Evolutionary conservation across 2,113 vertebrate genomes (phyloP).

Genomic region (Beaufortia kweichowensis): DNA sequence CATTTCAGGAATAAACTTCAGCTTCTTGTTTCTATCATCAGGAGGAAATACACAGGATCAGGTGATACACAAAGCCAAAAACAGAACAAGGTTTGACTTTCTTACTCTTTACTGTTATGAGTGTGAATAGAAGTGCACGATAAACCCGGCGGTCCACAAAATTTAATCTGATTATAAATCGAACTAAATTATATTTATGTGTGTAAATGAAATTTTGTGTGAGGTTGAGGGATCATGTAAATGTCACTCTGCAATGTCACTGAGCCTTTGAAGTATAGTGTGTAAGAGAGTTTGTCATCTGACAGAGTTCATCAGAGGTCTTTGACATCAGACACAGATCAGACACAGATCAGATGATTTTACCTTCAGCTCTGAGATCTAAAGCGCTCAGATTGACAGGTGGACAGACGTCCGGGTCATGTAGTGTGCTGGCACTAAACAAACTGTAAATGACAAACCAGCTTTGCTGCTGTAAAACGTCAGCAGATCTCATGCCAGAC

Average conservation of each 20-base stretch:
- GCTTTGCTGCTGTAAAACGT: too few relatives aligned
- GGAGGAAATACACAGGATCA: neutral
- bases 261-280: neutral
- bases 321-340: neutral
- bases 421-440: neutral
- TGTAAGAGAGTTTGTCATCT: neutral
- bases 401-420: neutral
- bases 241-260: conserved; percentile 6
- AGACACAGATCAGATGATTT: neutral
- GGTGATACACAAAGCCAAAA: neutral
- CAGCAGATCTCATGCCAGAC: too few relatives aligned
- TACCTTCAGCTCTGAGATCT: conserved; percentile 22
- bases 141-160: too few relatives aligned
- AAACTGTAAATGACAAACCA: conserved; percentile 26
- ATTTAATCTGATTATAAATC: too few relatives aligned
- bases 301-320: conserved; percentile 1
- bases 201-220: too few relatives aligned
- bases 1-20: neutral
- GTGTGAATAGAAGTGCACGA: too few relatives aligned
- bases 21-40: neutral
- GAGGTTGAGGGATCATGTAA: too few relatives aligned
- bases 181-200: too few relatives aligned
- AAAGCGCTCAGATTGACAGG: neutral
- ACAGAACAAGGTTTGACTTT: neutral
- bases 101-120: neutral